Base-by-base conservation (phyloP, 2,113 vertebrate genomes). In the Syngnathus scovelli region DNA sequence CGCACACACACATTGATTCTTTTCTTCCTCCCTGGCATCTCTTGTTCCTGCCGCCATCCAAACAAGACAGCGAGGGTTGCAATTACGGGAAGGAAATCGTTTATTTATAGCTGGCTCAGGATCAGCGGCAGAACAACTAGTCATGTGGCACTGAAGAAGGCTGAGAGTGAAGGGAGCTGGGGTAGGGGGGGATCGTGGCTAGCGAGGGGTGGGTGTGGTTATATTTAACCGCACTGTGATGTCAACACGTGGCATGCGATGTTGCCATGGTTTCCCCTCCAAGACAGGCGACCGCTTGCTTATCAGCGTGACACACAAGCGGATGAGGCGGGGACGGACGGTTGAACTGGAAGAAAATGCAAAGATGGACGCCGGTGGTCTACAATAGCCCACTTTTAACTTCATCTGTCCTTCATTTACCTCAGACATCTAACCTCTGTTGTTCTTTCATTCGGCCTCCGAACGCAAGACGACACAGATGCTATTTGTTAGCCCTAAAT, bases 141-240 rank as follows among this genome's bases (percentile, higher is more conserved):
- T 85, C 85, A 86, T 81, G 85, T 72, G 76, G 87, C 84, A 83
- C 63, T 83, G 76, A 82, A 82, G 78, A 75, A n/a, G 55, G 55
- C 27, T 15, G 15, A 48, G 44, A 48, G 44, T 18, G 44, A 48
- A 48, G 44, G 12, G 44, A 5, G 44, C 12, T 1, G 19, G 19
- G 49, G 19, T 12, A 18, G 48, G 18, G 18, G 48, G 48, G 18
- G 16, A 8, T 9, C 19, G 7, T 9, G 19, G 49, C 19, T 51
- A 19, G 49, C 49, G 8, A 52, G 49, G 19, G 49, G 49, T 21
- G 49, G 58, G 58, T 38, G 58, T 68, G 54, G 86, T 85, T 89
- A 88, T 89, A 91, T 91, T 91, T 91, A 91, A 92, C 83, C 16
- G 67, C 70, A 71, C 83, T 70, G 80, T 85, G 86, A 90, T 89